Percentiles rank a stretch among this genome's conserved stretches.
phyloP scores from a whole-genome alignment of 1,140 invertebrate species.

The Platyura marginata region DNA sequence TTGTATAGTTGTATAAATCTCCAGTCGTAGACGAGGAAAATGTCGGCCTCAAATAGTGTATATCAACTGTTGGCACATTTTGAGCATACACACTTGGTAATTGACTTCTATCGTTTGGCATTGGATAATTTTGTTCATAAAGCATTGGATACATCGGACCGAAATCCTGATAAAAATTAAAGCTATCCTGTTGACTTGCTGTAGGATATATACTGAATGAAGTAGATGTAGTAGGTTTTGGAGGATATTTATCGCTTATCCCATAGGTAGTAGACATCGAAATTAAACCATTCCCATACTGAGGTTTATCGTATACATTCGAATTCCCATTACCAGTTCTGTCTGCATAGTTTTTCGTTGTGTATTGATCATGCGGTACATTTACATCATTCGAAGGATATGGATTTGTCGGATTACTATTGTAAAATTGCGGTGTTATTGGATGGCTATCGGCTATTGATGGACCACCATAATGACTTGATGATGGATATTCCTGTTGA shows the following conservation, averaged over 20 bases:
- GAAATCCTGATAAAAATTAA: constrained; percentile 21
- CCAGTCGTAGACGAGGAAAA: too few relatives aligned
- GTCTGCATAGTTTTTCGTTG: background rate
- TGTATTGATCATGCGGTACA: background rate
- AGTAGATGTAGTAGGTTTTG: too few relatives aligned
- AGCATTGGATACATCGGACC: constrained; percentile 21
- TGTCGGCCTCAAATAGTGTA: too few relatives aligned
- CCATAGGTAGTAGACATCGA: background rate
- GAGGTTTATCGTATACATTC: too few relatives aligned
- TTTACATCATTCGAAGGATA: background rate
- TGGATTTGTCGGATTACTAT: too few relatives aligned
- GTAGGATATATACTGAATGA: too few relatives aligned
- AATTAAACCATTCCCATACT: too few relatives aligned
- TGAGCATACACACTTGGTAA: constrained; percentile 20
- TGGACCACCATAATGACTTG: too few relatives aligned
- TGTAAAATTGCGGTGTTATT: too few relatives aligned
- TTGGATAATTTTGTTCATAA: constrained; percentile 21
- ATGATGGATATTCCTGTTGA: too few relatives aligned
- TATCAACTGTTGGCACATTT: constrained; percentile 19
- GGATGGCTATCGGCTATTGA: too few relatives aligned
- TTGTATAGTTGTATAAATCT: too few relatives aligned
- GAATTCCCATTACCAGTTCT: background rate
- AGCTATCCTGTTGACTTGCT: constrained; percentile 13
- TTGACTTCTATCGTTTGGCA: constrained; percentile 17
- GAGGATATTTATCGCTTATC: constrained; percentile 1